phyloP scores from a whole-genome alignment of 2,113 vertebrate species.

The Myotis yumanensis region DNA sequence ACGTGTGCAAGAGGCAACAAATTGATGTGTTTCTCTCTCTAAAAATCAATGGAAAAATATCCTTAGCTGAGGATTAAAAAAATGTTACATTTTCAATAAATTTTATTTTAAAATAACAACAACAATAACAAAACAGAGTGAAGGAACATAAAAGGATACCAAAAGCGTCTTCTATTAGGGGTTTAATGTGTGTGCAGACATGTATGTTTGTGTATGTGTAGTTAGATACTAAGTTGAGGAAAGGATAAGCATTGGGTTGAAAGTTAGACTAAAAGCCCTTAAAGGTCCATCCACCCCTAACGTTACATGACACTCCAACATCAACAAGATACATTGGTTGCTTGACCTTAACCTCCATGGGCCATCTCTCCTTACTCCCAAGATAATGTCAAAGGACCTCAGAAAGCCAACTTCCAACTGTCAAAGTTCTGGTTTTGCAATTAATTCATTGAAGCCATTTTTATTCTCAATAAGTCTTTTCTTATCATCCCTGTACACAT shows the following conservation, averaged over 20 bases:
- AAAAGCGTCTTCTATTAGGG: not conserved
- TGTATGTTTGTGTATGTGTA: not conserved
- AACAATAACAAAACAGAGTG: not conserved
- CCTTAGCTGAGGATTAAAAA: too few relatives aligned
- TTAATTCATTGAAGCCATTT: slow-evolving; percentile 12
- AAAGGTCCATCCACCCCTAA: not conserved
- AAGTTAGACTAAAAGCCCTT: not conserved
- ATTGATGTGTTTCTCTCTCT: too few relatives aligned
- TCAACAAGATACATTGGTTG: not conserved
- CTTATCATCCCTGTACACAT: slow-evolving; percentile 46
- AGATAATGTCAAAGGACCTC: not conserved
- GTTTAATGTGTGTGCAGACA: not conserved
- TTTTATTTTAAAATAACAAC: not conserved
- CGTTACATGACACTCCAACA: not conserved
- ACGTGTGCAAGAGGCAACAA: too few relatives aligned
- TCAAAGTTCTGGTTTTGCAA: slow-evolving; percentile 3
- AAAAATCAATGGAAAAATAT: too few relatives aligned
- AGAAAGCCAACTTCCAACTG: not conserved
- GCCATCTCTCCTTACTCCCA: not conserved
- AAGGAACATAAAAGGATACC: not conserved
- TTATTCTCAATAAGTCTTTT: slow-evolving; percentile 17
- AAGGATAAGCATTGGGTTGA: not conserved
- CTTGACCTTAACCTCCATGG: not conserved
- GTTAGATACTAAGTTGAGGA: not conserved
- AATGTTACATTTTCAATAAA: not conserved